Conservation (phyloP, 2,797 vertebrate species). For the Sebastes elongatus region DNA sequence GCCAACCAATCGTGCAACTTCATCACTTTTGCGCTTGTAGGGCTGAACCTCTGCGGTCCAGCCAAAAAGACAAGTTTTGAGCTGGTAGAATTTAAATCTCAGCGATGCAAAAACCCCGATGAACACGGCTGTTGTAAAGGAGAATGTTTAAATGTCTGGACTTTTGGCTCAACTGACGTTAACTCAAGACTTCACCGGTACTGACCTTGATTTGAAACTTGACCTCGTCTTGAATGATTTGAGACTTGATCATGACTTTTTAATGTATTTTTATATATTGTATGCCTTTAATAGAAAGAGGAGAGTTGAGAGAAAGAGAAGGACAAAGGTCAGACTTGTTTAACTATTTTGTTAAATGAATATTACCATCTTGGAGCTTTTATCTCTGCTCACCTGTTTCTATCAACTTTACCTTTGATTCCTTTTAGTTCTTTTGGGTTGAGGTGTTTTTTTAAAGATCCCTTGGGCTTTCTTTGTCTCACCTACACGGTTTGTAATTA, state of each 20-base stretch:
- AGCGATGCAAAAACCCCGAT: too few species aligned
- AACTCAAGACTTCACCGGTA: neutral
- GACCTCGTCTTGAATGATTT: neutral
- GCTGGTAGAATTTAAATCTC: too few species aligned
- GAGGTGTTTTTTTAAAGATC: neutral
- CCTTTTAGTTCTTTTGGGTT: neutral
- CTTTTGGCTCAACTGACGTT: too few species aligned
- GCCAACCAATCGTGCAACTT: too few species aligned
- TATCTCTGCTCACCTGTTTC: neutral
- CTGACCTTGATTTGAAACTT: neutral
- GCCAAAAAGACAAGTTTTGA: too few species aligned
- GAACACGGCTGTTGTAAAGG: too few species aligned
- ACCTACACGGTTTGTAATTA: neutral
- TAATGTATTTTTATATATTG: too few species aligned
- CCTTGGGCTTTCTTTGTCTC: neutral
- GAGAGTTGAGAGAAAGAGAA: neutral
- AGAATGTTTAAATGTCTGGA: too few species aligned
- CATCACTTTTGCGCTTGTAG: too few species aligned
- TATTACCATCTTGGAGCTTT: neutral
- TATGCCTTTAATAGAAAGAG: neutral
- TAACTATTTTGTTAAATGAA: neutral
- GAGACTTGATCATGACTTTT: neutral
- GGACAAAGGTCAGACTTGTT: neutral
- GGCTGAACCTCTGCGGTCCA: too few species aligned
- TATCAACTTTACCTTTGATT: neutral